Conservation (phyloP, 2,113 vertebrate species). For the Vidua chalybeata region DNA sequence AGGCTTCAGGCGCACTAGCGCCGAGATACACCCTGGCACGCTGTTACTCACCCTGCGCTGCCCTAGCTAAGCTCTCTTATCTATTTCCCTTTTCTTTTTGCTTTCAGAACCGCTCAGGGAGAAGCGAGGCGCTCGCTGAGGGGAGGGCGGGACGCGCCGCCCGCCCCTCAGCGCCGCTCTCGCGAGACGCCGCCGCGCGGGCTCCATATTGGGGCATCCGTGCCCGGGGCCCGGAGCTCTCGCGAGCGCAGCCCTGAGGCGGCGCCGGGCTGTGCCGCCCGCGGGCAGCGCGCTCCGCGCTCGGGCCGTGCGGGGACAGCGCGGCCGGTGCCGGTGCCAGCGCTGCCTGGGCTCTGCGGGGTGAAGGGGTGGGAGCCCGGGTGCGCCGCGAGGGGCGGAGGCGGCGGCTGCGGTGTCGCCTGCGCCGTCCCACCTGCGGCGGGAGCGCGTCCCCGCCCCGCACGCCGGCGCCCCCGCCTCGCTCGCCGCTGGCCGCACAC, state of each 20-base stretch:
- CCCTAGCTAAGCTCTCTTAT: not conserved
- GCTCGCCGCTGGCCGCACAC: not conserved
- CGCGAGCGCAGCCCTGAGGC: not conserved
- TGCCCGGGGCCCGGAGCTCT: not conserved
- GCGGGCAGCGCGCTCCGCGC: not conserved
- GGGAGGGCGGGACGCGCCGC: not conserved
- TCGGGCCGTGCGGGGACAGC: too few species aligned
- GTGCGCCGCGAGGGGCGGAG: too few species aligned
- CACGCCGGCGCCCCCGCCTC: not conserved
- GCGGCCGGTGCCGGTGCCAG: too few species aligned
- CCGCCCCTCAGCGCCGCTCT: not conserved
- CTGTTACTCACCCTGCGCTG: not conserved
- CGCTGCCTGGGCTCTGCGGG: too few species aligned
- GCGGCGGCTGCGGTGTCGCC: not conserved
- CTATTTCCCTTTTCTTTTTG: fast-evolving
- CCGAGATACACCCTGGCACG: too few species aligned
- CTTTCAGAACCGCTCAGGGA: fast-evolving
- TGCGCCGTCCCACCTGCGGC: not conserved
- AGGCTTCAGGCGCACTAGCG: not conserved
- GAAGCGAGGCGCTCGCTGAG: not conserved
- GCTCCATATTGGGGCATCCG: conserved; percentile 65
- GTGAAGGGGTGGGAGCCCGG: too few species aligned
- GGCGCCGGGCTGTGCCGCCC: not conserved
- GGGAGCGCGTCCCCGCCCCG: not conserved
- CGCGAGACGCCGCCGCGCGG: not conserved